phyloP scores from a whole-genome alignment of 2,888 invertebrate species.

The Loripinus fragilis region DNA sequence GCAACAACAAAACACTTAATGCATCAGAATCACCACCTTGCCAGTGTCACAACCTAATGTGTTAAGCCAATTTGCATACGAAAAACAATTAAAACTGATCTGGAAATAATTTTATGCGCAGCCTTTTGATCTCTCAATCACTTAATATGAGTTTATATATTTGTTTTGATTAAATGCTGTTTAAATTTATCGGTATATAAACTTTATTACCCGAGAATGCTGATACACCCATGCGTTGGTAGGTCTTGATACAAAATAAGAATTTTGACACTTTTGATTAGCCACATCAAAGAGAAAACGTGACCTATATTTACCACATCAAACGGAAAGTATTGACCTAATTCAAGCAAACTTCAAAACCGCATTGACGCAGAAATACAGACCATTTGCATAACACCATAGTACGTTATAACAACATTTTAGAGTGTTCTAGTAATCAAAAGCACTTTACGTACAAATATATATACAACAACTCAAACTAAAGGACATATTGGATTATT shows the following conservation, averaged over 20 bases:
- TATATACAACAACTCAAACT: neutral
- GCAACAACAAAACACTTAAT: no score
- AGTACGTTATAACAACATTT: neutral
- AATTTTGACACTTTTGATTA: constrained; percentile 14
- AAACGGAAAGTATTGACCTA: constrained; percentile 2
- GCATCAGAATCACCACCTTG: no score
- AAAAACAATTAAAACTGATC: neutral
- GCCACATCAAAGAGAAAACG: neutral
- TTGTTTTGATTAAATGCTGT: constrained; percentile 1
- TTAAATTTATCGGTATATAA: constrained; percentile 13
- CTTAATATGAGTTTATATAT: constrained; percentile 6
- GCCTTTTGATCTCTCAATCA: constrained; percentile 3
- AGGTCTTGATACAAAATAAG: neutral
- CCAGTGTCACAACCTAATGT: no score
- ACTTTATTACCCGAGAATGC: constrained; percentile 4
- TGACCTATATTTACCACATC: constrained; percentile 18
- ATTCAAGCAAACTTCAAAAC: constrained; percentile 7
- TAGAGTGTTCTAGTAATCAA: neutral
- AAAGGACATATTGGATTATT: neutral
- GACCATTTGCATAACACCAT: neutral
- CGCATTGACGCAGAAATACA: neutral
- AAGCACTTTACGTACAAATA: neutral
- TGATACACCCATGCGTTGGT: constrained; percentile 7
- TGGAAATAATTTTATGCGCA: neutral
- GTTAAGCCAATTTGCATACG: no score